These are phyloP conservation scores for Xestia sexstrigata DNA, from an alignment of 2,888 invertebrate species.

Conservation along the genomic window DNA sequence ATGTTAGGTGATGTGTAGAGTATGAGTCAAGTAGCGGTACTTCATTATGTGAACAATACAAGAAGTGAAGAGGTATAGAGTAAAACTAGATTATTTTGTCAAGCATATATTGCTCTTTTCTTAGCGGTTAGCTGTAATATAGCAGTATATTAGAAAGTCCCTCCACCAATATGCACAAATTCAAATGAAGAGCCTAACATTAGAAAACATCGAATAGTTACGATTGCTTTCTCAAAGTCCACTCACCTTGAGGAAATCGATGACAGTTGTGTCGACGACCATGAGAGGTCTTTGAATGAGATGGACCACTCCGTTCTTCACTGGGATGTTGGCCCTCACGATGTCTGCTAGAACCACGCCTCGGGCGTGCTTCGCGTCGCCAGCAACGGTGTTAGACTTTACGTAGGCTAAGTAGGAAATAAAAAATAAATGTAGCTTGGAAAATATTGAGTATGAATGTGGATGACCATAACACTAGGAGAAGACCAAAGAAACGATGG, in stretches of 20 bases:
- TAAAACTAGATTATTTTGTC: slow-evolving; percentile 13
- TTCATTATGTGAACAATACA: slow-evolving; percentile 29
- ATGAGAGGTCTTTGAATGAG: slow-evolving; percentile 97
- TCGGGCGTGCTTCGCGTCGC: slow-evolving; percentile 94
- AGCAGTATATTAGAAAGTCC: slow-evolving; percentile 8
- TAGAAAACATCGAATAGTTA: background rate
- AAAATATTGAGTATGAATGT: no score
- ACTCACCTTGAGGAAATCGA: slow-evolving; percentile 95
- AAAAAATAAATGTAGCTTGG: background rate
- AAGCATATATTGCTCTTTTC: slow-evolving; percentile 14
- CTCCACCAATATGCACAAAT: slow-evolving; percentile 13
- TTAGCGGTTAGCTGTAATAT: slow-evolving; percentile 1
- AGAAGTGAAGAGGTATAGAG: slow-evolving; percentile 21
- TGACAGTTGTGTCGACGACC: slow-evolving; percentile 97
- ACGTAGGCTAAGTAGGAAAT: slow-evolving; percentile 92
- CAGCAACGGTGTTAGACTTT: slow-evolving; percentile 95
- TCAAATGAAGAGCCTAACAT: slow-evolving; percentile 1
- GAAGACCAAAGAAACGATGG: no score
- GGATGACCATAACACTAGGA: no score
- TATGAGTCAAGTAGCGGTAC: slow-evolving; percentile 40
- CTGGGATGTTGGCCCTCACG: slow-evolving; percentile 97
- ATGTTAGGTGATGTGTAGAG: slow-evolving; percentile 43
- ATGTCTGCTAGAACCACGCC: slow-evolving; percentile 97
- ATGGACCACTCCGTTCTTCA: slow-evolving; percentile 97
- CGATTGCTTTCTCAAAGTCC: background rate